Base-by-base conservation (phyloP, 2,797 vertebrate species). In the Crenichthys baileyi region DNA sequence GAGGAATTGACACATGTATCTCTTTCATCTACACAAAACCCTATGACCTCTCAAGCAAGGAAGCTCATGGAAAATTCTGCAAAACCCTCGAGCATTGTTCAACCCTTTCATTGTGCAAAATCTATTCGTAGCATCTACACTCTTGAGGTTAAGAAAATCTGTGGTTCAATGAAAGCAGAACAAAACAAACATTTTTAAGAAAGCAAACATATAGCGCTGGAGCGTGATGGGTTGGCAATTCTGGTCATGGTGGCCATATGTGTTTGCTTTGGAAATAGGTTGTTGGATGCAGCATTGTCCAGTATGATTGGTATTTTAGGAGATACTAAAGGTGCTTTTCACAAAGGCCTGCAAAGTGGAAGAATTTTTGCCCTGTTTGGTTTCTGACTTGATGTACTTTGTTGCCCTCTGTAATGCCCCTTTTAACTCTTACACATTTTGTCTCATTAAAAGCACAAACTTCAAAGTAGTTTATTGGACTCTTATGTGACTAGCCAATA, bases 241-340 rank as follows among this genome's bases (percentile, higher is more conserved):
- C 31, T 36, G 55, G 77, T 41, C 51, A 60, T 31, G 36, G 5
- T 41, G 22, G 65, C 76, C 76, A 26, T 41, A 55, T 77, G 65
- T 80, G 61, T 76, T 83, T 76, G 79, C 79, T 58, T 70, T 87
- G 77, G 74, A 81, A 11, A n/a, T 5, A 12, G 39, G 39, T 36
- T 61, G 4, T 70, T 5, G 41, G 51, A 56, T 53, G 60, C 50
- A 70, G n/a, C 31, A 12, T 74, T 61, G 58, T 79, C 20, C 58
- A 72, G 63, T 1, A 46, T 72, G 68, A 63, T 36, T 53, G 44
- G 60, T 74, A 18, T 74, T 74, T 74, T 61, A 60, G 58, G 53
- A 41, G 18, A 12, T 44, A 48, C 48, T 44, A 6, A 56, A 60
- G 46, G 26, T 53, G 56, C 36, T 0, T 48, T 22, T 26, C n/a